Percentiles rank a stretch among this genome's conserved stretches.
These are phyloP conservation scores for Heterodera carotae DNA, from an alignment of 1,140 invertebrate species.

Conservation along the genomic window DNA sequence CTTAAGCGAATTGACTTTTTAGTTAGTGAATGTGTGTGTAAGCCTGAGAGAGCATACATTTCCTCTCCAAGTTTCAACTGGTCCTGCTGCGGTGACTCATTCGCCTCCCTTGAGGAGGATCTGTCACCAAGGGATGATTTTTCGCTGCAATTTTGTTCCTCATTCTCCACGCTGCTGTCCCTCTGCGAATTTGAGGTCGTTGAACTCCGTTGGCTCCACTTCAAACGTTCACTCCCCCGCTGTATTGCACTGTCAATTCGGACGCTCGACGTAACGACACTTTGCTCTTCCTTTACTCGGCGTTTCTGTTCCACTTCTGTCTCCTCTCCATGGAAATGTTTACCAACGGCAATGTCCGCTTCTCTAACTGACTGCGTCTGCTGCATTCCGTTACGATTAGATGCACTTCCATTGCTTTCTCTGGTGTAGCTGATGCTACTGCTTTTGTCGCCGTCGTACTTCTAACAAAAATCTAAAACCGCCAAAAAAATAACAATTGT, in stretches of 20 bases:
- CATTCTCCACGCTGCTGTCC: conserved; percentile 19
- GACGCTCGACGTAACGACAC: conserved; percentile 35
- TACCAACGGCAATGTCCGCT: background rate
- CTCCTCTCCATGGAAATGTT: conserved; percentile 12
- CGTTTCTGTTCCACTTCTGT: background rate
- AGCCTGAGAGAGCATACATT: background rate
- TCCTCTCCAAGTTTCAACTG: background rate
- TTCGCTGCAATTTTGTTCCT: conserved; percentile 1
- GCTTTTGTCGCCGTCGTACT: conserved; percentile 43
- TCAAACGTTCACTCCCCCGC: conserved; percentile 35
- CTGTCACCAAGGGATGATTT: background rate
- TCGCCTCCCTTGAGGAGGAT: too few relatives aligned
- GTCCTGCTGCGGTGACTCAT: too few relatives aligned
- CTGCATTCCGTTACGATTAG: too few relatives aligned
- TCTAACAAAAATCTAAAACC: conserved; percentile 25
- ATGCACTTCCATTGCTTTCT: conserved; percentile 25
- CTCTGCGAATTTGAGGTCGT: conserved; percentile 14
- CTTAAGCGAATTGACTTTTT: background rate
- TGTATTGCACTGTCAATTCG: conserved; percentile 44
- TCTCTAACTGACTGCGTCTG: conserved; percentile 1
- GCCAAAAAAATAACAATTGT: background rate
- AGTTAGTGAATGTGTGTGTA: background rate
- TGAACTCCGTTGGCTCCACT: conserved; percentile 26
- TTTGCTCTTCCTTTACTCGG: background rate
- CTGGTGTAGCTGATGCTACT: conserved; percentile 32